Conservation (phyloP, 2,113 vertebrate species). For the Heliornis fulica region DNA sequence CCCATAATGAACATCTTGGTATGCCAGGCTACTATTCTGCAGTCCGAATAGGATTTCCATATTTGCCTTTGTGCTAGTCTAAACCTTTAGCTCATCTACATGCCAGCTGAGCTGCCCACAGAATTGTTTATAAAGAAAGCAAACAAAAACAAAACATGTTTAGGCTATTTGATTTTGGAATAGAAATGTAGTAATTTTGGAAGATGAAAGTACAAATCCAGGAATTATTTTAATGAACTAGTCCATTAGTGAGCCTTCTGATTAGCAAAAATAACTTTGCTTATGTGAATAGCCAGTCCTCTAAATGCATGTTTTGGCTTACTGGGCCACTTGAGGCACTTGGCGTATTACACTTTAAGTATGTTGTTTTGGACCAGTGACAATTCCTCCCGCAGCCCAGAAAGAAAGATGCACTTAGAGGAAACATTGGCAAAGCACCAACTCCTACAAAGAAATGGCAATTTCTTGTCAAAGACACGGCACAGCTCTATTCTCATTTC, state of each 20-base stretch:
- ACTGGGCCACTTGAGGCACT: constrained; percentile 20
- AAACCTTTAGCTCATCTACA: constrained; percentile 3
- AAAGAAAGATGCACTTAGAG: constrained; percentile 49
- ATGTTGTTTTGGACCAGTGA: constrained; percentile 53
- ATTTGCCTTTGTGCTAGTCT: background rate
- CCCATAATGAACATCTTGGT: background rate
- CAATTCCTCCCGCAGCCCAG: constrained; percentile 35
- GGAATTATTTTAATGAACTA: constrained; percentile 43
- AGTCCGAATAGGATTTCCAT: background rate
- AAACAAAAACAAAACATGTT: background rate
- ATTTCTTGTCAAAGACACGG: constrained; percentile 36
- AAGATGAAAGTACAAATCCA: constrained; percentile 36
- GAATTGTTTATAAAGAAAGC: background rate
- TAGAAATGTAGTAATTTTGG: constrained; percentile 3
- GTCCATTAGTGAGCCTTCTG: constrained; percentile 13
- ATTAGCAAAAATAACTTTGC: constrained; percentile 39
- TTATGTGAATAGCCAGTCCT: constrained; percentile 16
- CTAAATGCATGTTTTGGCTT: constrained; percentile 51
- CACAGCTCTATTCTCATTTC: constrained; percentile 45
- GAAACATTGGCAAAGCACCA: constrained; percentile 24
- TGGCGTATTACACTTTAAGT: constrained; percentile 36
- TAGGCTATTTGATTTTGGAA: constrained; percentile 16
- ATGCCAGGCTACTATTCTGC: background rate
- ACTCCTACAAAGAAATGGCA: background rate
- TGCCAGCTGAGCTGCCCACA: background rate